A percentile compares a stretch with the other conserved stretches of the same genome.
Conservation (phyloP, 2,113 vertebrate genomes). For the Aptenodytes forsteri region DNA sequence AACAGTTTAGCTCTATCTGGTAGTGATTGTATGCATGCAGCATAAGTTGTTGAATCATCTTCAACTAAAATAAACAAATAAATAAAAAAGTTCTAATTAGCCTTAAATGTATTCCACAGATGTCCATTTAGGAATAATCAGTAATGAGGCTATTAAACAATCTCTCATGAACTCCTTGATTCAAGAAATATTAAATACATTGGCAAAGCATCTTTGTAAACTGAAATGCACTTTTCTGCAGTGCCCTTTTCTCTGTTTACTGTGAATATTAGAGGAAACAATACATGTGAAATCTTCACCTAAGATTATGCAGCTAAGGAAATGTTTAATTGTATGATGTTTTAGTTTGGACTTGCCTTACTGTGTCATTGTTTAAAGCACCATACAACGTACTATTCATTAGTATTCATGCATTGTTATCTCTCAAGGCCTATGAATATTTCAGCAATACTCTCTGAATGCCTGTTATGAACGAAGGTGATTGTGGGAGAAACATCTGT, state of each 20-base stretch:
- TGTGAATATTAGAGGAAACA: not conserved
- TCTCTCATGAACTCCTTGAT: not conserved
- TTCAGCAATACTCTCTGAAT: constrained; percentile 29
- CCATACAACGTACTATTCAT: not conserved
- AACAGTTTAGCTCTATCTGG: not conserved
- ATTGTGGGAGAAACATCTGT: constrained; percentile 40
- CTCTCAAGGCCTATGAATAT: constrained; percentile 39
- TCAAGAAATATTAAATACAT: not conserved
- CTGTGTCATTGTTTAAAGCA: not conserved
- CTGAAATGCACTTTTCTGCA: not conserved
- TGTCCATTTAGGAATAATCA: not conserved
- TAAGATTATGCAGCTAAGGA: not conserved
- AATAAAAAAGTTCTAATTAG: not conserved
- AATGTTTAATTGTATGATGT: not conserved
- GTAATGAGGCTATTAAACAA: not conserved
- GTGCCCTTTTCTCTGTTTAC: not conserved
- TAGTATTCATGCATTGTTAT: constrained; percentile 35
- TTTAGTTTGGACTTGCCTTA: not conserved
- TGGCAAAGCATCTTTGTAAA: not conserved
- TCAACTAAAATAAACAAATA: not conserved
- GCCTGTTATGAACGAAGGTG: not conserved
- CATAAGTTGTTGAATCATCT: not conserved
- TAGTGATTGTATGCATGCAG: not conserved
- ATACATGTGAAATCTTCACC: not conserved
- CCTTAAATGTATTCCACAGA: not conserved